phyloP scores from a whole-genome alignment of 2,113 vertebrate species.

The Aythya baeri region DNA sequence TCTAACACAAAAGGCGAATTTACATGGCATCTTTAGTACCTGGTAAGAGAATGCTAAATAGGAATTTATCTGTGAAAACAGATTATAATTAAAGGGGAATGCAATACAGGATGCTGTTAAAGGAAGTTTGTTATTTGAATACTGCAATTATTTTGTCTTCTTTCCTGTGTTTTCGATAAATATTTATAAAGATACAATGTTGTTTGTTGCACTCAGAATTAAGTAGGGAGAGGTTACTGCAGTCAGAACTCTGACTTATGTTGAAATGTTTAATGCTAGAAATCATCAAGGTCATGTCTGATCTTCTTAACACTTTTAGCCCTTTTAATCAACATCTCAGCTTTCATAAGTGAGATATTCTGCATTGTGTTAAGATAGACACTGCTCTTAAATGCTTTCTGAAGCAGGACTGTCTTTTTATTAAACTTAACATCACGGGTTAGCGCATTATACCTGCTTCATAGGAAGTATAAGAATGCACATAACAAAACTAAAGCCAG shows the following conservation, averaged over 20 bases:
- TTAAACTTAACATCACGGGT: neutral
- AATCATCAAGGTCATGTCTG: neutral
- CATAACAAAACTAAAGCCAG: neutral
- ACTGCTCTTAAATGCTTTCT: neutral
- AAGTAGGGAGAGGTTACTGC: neutral
- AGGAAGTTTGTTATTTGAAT: neutral
- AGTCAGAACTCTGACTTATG: neutral
- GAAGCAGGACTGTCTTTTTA: neutral
- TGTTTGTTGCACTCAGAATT: neutral
- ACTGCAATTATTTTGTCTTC: conserved; percentile 15
- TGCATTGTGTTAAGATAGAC: neutral
- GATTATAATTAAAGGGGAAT: neutral
- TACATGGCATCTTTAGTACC: neutral
- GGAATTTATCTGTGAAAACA: neutral
- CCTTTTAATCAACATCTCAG: neutral
- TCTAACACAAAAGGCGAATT: neutral
- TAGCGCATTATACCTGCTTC: neutral
- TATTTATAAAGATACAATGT: neutral
- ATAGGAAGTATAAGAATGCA: neutral
- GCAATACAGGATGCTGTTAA: neutral
- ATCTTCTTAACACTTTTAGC: neutral
- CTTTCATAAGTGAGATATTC: neutral
- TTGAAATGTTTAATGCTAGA: neutral
- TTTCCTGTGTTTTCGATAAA: neutral
- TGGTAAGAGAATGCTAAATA: neutral